Evolutionary conservation across 2,797 vertebrate species (phyloP).

Genomic region (Channallabes apus): DNA sequence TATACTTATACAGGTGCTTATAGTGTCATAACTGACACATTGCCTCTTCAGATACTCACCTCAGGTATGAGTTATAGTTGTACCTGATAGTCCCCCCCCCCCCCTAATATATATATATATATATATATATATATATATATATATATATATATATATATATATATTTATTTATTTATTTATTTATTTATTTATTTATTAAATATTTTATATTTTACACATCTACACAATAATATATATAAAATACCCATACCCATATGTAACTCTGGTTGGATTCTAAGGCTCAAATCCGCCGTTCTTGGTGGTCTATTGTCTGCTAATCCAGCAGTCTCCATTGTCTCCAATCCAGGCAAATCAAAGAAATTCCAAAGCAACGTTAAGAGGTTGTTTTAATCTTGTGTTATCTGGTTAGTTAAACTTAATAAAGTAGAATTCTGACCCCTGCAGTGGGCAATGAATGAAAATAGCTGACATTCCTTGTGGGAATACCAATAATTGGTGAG

Average conservation of each 20-base stretch:
- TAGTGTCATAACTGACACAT: no score
- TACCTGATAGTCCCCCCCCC: no score
- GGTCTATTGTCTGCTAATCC: neutral
- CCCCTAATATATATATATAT: no score
- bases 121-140: no score
- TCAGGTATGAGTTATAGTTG: neutral
- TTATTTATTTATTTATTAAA: no score
- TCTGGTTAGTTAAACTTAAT: neutral
- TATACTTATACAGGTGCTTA: neutral
- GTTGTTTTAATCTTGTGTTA: neutral
- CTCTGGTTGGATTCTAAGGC: neutral
- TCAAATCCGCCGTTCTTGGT: neutral
- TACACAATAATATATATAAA: neutral
- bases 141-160: no score
- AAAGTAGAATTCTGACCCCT: neutral
- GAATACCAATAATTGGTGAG: neutral
- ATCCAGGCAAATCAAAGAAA: neutral
- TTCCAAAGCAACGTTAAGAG: neutral
- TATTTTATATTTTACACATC: no score
- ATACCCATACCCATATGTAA: neutral
- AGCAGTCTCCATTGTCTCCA: no score
- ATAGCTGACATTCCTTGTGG: neutral
- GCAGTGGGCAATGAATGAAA: neutral
- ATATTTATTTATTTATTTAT: no score
- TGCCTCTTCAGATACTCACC: neutral